Conservation (phyloP, 2,797 vertebrate genomes). For the Eremophila alpestris region DNA sequence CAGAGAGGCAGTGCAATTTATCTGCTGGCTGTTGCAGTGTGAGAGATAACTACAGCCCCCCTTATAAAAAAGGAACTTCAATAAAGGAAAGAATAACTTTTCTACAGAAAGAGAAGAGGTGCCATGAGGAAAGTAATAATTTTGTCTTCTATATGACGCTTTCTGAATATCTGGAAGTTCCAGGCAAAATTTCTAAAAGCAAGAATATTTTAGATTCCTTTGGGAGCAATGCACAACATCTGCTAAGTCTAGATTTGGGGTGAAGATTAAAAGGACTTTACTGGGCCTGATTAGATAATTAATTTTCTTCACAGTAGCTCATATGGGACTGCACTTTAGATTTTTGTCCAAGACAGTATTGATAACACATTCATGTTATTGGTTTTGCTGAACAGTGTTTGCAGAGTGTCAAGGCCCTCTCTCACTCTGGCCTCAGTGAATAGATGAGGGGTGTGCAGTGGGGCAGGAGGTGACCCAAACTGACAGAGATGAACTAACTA, state of each 20-base stretch:
- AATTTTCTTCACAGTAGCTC: not conserved
- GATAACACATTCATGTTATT: not conserved
- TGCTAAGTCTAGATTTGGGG: not conserved
- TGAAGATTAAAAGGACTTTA: not conserved
- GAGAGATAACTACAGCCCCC: not conserved
- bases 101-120: not conserved
- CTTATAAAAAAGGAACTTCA: not conserved
- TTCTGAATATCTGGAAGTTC: not conserved
- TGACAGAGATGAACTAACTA: not conserved
- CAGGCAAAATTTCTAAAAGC: not conserved
- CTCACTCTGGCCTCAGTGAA: not conserved
- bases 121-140: not conserved
- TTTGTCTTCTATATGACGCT: not conserved
- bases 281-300: not conserved
- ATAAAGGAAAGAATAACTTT: not conserved
- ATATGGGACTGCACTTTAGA: not conserved
- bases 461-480: not conserved
- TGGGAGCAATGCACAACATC: not conserved
- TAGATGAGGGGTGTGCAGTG: accelerated
- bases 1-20: not conserved
- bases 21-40: not conserved
- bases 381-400: not conserved
- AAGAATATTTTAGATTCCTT: not conserved
- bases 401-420: not conserved
- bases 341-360: not conserved